These are phyloP conservation scores for Artibeus lituratus DNA, from an alignment of 2,797 vertebrate species.

Conservation along the genomic window DNA sequence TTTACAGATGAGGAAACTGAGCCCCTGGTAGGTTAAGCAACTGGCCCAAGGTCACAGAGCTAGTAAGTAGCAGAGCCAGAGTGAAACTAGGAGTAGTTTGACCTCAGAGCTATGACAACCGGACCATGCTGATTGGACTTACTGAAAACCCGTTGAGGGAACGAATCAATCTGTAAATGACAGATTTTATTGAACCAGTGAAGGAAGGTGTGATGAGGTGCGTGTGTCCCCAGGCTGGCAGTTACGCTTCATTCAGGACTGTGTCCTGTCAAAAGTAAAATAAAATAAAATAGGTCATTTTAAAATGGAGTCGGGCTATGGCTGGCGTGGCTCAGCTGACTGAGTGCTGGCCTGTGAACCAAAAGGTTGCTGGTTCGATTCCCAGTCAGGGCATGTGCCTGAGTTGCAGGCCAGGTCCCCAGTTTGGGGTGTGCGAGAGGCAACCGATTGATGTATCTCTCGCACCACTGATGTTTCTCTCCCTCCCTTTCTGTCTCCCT, in stretches of 20 bases:
- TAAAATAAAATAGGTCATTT: background rate
- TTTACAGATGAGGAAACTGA: background rate
- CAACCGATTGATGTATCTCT: too few relatives aligned
- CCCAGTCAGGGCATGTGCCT: too few relatives aligned
- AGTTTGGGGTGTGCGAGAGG: too few relatives aligned
- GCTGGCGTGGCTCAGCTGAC: too few relatives aligned
- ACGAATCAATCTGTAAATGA: background rate
- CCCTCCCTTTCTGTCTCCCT: too few relatives aligned
- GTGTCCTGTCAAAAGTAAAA: background rate
- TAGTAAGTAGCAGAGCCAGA: background rate
- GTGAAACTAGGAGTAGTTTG: background rate
- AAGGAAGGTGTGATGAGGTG: background rate
- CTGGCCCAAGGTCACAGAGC: background rate
- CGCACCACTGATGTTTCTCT: too few relatives aligned
- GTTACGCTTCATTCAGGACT: background rate
- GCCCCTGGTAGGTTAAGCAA: background rate
- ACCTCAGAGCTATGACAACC: background rate
- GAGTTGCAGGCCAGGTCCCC: too few relatives aligned
- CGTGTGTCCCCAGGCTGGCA: background rate
- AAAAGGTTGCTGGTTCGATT: too few relatives aligned
- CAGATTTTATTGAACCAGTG: background rate
- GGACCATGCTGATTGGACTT: accelerated
- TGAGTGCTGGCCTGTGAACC: too few relatives aligned
- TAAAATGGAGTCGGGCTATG: background rate
- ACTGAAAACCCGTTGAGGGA: background rate